These are phyloP conservation scores for Parambassis ranga DNA, from an alignment of 2,797 vertebrate genomes.

Conservation along the genomic window DNA sequence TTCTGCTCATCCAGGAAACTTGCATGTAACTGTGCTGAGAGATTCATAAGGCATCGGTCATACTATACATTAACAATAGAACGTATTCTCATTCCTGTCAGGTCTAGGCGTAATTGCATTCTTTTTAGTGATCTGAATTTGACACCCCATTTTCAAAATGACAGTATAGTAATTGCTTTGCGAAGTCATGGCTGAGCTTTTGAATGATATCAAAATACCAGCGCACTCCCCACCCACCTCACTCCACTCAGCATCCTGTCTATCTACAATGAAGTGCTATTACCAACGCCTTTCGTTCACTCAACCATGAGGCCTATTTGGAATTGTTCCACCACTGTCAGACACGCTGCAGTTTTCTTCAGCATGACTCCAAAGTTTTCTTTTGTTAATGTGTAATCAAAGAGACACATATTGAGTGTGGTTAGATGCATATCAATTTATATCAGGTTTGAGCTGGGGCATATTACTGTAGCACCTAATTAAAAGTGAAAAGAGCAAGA, in stretches of 20 bases:
- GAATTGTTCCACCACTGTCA: conserved; percentile 62
- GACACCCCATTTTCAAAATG: conserved; percentile 76
- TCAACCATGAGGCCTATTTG: conserved; percentile 64
- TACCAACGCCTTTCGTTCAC: conserved; percentile 61
- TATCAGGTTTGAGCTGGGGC: conserved; percentile 36
- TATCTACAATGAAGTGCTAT: conserved; percentile 61
- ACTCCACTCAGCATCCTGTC: conserved; percentile 57
- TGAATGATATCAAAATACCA: conserved; percentile 70
- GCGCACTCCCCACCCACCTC: conserved; percentile 31
- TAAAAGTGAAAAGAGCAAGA: too few species aligned
- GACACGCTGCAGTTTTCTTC: conserved; percentile 24
- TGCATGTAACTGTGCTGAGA: conserved; percentile 1
- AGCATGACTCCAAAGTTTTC: conserved; percentile 24
- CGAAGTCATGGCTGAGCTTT: conserved; percentile 69
- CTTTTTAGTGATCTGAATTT: conserved; percentile 72
- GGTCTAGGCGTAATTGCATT: conserved; percentile 70
- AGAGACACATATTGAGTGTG: conserved; percentile 43
- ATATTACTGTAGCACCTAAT: too few species aligned
- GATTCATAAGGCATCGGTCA: conserved; percentile 31
- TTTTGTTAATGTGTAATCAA: conserved; percentile 47
- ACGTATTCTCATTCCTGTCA: conserved; percentile 66
- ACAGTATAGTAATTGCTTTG: conserved; percentile 76
- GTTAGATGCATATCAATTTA: conserved; percentile 35
- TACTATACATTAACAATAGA: conserved; percentile 63
- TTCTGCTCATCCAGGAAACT: conserved; percentile 15